Conservation (phyloP, 2,113 vertebrate species). For the Accipiter cooperii region DNA sequence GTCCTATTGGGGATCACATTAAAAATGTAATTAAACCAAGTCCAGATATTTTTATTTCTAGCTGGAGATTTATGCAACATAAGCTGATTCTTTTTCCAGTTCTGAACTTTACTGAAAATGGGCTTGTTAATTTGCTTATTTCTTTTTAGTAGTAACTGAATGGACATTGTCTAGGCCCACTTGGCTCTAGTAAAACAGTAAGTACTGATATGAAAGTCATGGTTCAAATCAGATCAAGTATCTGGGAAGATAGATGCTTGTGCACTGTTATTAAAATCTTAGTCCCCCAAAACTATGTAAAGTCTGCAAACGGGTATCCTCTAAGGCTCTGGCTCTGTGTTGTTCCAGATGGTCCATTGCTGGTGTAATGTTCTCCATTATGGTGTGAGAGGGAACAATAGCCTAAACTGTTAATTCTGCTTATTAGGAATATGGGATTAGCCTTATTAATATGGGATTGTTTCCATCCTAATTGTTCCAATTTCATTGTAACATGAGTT, state of each 20-base stretch:
- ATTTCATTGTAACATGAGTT: background rate
- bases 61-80: background rate
- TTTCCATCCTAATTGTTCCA: background rate
- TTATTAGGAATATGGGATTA: background rate
- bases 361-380: background rate
- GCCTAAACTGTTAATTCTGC: background rate
- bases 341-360: background rate
- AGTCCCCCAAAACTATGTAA: background rate
- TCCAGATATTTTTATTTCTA: slow-evolving; percentile 28
- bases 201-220: slow-evolving; percentile 28
- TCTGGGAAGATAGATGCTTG: slow-evolving; percentile 32
- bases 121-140: slow-evolving; percentile 31
- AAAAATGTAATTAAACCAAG: slow-evolving; percentile 42
- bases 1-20: background rate
- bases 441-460: background rate
- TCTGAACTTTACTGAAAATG: slow-evolving; percentile 24
- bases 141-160: slow-evolving; percentile 60
- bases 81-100: background rate
- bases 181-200: slow-evolving; percentile 51
- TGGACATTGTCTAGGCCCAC: slow-evolving; percentile 37
- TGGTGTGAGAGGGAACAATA: background rate
- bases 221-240: slow-evolving; percentile 47
- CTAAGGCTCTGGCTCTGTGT: background rate
- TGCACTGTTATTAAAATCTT: slow-evolving; percentile 48
- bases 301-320: slow-evolving; percentile 4